Percentiles rank a stretch among this genome's conserved stretches.
phyloP scores from a whole-genome alignment of 1,140 invertebrate genomes.

The Drosophila lowei region DNA sequence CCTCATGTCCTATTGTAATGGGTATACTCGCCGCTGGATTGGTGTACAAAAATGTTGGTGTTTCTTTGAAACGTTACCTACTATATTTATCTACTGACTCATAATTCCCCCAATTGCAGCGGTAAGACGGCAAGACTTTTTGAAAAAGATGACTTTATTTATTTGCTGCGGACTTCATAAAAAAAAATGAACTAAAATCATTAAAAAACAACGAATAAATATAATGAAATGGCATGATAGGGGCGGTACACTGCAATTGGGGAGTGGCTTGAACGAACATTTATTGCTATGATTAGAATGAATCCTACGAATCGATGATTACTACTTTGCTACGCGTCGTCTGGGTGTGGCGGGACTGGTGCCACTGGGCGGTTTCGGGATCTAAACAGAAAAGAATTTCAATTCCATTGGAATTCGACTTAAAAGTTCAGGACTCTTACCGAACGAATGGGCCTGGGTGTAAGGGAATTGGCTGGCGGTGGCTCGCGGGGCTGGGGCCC shows the following conservation, averaged over 20 bases:
- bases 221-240: constrained; percentile 29
- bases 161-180: constrained; percentile 30
- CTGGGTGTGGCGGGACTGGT: constrained; percentile 76
- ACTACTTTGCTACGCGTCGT: constrained; percentile 71
- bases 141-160: constrained; percentile 69
- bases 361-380: constrained; percentile 72
- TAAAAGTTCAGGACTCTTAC: constrained; percentile 26
- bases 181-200: constrained; percentile 43
- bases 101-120: neutral
- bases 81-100: neutral
- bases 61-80: neutral
- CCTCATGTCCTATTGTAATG: constrained; percentile 11
- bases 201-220: constrained; percentile 45
- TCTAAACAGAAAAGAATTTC: constrained; percentile 43
- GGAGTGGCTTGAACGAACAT: constrained; percentile 20
- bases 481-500: constrained; percentile 73
- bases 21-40: constrained; percentile 11
- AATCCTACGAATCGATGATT: constrained; percentile 39
- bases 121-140: neutral
- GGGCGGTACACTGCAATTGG: constrained; percentile 1
- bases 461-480: constrained; percentile 75
- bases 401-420: neutral
- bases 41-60: constrained; percentile 37
- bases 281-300: constrained; percentile 56
- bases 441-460: constrained; percentile 78